Base-by-base conservation (phyloP, 2,113 vertebrate species). In the Malurus alboscapulatus region DNA sequence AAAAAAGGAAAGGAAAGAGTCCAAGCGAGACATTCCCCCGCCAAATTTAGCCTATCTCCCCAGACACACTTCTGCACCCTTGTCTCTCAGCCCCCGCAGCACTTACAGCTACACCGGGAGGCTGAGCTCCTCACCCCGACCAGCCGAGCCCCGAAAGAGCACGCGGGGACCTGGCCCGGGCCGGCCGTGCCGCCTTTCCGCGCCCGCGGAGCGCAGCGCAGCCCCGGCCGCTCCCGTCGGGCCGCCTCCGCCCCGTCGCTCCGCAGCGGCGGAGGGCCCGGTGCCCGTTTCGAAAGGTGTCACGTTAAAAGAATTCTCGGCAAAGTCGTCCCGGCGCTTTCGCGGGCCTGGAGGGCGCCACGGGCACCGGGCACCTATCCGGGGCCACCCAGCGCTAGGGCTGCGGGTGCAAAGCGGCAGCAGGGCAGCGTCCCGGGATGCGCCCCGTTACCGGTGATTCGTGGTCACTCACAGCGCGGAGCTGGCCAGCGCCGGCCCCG, bases 21-120 rank as follows among this genome's bases (percentile, higher is more conserved):
- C 80, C 77, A 58, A 65, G 63, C 4, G 12, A 83, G 77, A 85
- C 77, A 82, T 88, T 88, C 77, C 36, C 66, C 38, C 7, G 72
- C 90, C 88, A 76, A 45, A 87, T 95, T 83, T 76, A 94, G 93
- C 91, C 88, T 94, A 90, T 91, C 94, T 84, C 6, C n/a, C 47
- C 86, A 66, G 48, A 38, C 54, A 90, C 91, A 91, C 90, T 76
- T 78, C 78, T 87, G 30, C 85, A 48, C 53, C 66, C 86, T 78
- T 88, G 87, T 81, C 40, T 63, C 44, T 36, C 58, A 92, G 87
- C 45, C 92, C 87, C 84, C 50, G 73, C 77, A 45, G 77, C 94
- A 65, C 94, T 95, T 80, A 50, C 2, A 21, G 79, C 45, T 58
- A 75, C 80, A 72, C 14, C 24, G 27, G 40, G 66, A 76, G 78